Base-by-base conservation (phyloP, 2,888 invertebrate genomes). In the Watsonalla cultraria region DNA sequence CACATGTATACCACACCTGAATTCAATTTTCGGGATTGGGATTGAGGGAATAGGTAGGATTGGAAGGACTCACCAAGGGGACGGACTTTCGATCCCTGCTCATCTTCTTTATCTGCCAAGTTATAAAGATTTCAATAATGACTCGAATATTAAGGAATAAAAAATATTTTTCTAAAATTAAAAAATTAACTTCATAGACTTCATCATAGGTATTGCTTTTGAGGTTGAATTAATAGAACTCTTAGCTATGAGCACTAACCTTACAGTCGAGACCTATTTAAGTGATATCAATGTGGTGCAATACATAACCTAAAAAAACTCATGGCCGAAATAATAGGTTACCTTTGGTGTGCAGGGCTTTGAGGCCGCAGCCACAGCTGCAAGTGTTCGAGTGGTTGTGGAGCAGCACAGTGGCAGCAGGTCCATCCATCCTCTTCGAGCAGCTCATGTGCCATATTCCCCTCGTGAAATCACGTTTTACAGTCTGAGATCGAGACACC, bases 401-500 rank as follows among this genome's bases (percentile, higher is more conserved):
- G 14, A 93, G 82, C 14, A 89, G 83, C 33, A 80, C 73, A 11
- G 88, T 77, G 14, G 82, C 66, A 0, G 75, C 66, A 8, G 76
- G 62, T 37, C 85, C 84, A 63, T 85, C 84, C 56, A 88, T 59
- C 54, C 84, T 80, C 54, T 84, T 86, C 13, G 89, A 86, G 61
- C 84, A 82, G 72, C 86, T 94, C 93, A 95, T 93, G 92, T 94
- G 94, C 95, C 95, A 95, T 71, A 95, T 86, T 64, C 93, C 93
- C 64, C 95, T 90, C 0, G 94, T 92, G 62, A 94, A 92, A 80
- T 94, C 94, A 69, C 93, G 92, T 80, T 94, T 93, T 51, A 87
- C 84, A 14, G 90, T 77, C 48, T 86, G 83, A 6, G 82, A 76
- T 24, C 88, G 82, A 56, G 82, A 81, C 9, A 88, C 80, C 50